These are phyloP conservation scores for Coendou prehensilis DNA, from an alignment of 2,797 vertebrate genomes.

Conservation along the genomic window DNA sequence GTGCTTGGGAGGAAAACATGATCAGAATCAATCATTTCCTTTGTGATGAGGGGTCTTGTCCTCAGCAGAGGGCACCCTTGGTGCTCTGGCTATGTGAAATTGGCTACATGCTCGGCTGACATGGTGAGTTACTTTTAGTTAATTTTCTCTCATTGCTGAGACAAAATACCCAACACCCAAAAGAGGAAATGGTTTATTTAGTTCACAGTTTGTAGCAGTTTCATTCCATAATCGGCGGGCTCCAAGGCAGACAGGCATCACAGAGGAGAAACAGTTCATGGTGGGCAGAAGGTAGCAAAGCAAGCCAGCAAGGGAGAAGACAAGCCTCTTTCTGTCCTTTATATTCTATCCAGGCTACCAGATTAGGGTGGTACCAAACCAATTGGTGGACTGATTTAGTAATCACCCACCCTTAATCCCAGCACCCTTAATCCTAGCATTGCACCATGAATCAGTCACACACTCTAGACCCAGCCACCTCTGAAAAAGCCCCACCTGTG, in stretches of 20 bases:
- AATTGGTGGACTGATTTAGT: not conserved
- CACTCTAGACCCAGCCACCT: not conserved
- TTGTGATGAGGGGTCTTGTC: not conserved
- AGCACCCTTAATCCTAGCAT: not conserved
- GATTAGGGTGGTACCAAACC: not conserved
- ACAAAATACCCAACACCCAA: not conserved
- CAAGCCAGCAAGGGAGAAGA: not conserved
- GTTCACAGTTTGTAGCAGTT: not conserved
- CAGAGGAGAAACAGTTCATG: not conserved
- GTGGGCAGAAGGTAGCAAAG: not conserved
- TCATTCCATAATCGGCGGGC: not conserved
- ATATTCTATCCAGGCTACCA: not conserved
- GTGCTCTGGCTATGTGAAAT: not conserved
- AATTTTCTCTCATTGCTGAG: not conserved
- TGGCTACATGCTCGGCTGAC: not conserved
- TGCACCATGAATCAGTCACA: not conserved
- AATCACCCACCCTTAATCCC: not conserved
- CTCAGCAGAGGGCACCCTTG: not conserved
- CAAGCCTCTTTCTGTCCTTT: not conserved
- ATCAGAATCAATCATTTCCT: slow-evolving; percentile 2
- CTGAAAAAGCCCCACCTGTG: not conserved
- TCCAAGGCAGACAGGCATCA: not conserved
- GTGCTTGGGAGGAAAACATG: not conserved
- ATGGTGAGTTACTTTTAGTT: not conserved
- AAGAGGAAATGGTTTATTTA: not conserved